Conservation (phyloP, 2,797 vertebrate genomes). For the Phoxinus dragarum region DNA sequence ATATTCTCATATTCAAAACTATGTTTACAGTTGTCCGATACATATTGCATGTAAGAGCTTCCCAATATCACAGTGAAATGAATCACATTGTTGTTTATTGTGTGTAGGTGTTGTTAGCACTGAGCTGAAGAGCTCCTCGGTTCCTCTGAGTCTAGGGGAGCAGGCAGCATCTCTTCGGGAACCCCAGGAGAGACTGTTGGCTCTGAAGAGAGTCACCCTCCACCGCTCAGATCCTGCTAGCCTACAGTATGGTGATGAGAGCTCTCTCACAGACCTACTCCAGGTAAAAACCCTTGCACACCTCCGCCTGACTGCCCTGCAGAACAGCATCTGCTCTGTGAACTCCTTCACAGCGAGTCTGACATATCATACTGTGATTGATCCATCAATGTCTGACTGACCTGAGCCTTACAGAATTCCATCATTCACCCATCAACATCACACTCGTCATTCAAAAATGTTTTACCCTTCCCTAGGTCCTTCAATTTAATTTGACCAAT, state of each 20-base stretch:
- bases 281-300: slow-evolving; percentile 65
- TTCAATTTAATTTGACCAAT: background rate
- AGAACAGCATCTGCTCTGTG: background rate
- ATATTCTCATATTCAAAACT: background rate
- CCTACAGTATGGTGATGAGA: slow-evolving; percentile 84
- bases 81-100: slow-evolving; percentile 16
- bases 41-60: background rate
- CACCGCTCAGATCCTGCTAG: slow-evolving; percentile 82
- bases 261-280: slow-evolving; percentile 81
- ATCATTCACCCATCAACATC: background rate
- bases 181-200: slow-evolving; percentile 79
- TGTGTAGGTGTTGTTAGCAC: slow-evolving; percentile 68
- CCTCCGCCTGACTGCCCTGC: background rate
- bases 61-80: background rate
- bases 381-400: slow-evolving; percentile 12
- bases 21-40: background rate
- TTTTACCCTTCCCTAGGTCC: background rate
- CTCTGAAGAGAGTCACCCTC: slow-evolving; percentile 80
- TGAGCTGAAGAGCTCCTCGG: slow-evolving; percentile 73
- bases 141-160: slow-evolving; percentile 77
- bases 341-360: background rate
- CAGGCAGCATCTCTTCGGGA: slow-evolving; percentile 81
- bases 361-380: background rate
- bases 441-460: background rate
- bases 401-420: background rate